Evolutionary conservation across 1,140 invertebrate genomes (phyloP), one percentile per base, ranked within the genome.

Genomic region (Pogonognathellus flavescens): DNA sequence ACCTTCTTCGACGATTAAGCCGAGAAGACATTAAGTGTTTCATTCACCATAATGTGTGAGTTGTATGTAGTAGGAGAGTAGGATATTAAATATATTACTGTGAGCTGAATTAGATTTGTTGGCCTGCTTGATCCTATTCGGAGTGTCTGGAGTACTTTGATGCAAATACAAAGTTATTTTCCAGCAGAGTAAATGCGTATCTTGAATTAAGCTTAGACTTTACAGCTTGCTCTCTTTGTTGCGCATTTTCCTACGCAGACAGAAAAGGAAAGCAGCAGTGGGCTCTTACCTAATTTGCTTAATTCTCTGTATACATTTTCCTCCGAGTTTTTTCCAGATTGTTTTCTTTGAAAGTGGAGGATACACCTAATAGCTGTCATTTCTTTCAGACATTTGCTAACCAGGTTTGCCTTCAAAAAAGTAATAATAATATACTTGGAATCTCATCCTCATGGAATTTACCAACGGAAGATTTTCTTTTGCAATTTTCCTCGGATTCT

Each of bases 151-250:
- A 70, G 25, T 25, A 6, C 25, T 22, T 25, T 70, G 66, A 70
- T 70, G 66, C 22, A 70, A 70, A 70, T 31, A 31, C 66, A 31
- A 16, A 14, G 22, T 25, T 31, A 16, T 70, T 70, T 70, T 41
- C 62, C 66, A 70, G 22, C 0, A 41, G 66, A 70, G 25, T 70
- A 41, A 70, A 70, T 70, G 22, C 25, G 22, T 25, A 41, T 41
- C n/a, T n/a, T n/a, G n/a, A n/a, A n/a, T n/a, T 60, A 60, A 70
- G 66, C 66, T n/a, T n/a, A 70, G 66, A 70, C 25, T 70, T 70
- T 41, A 41, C 25, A 70, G 14, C 22, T 70, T 11, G 66, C 22
- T 20, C 66, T 31, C 66, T 41, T 70, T 70, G 31, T 70, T 70
- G 25, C 22, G 11, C 13, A 70, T 70, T 70, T 70, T 16, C 66